Evolutionary conservation across 2,113 vertebrate genomes (phyloP), one percentile per base, ranked within the genome.

Genomic region (Loxodonta africana): DNA sequence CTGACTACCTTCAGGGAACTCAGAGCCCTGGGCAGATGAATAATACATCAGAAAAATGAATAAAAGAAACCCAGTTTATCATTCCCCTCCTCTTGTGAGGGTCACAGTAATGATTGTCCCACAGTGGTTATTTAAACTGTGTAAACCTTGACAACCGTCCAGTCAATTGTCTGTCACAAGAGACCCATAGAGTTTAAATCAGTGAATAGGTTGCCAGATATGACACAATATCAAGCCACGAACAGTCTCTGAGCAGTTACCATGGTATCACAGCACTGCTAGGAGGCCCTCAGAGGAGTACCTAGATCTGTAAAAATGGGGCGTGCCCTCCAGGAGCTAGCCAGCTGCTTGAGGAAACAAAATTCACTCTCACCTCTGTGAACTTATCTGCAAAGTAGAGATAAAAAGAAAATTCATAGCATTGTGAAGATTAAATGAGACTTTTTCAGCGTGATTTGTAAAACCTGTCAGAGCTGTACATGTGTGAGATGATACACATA

Each of bases 161-260:
- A 18, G n/a, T 44, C 84, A 17, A 6, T 8, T 23, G 0, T 73
- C 77, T 28, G 5, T 77, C 85, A 20, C 14, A 30, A n/a, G 88
- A 87, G 53, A 46, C 25, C n/a, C 5, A 1, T 48, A 33, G n/a
- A 48, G 20, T 71, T 83, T 74, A 46, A 21, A 11, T 77, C 37
- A 23, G 62, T 1, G 20, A 30, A 28, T 0, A 3, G 37, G 20
- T 18, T 69, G 37, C 44, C 6, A 44, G 53, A 28, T 10, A 37
- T 0, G 21, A 8, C 18, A n/a, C 2, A 6, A 44, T 14, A 1
- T 25, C 44, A 71, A 48, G 48, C 46, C 2, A 2, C 15, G 6
- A 44, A 1, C 0, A 0, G 53, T 60, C 63, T 1, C 37, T 46
- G 57, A 30, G 69, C 20, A 67, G 46, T 46, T 90, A 8, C 18